These are phyloP conservation scores for Actinopyga echinites DNA, from an alignment of 53 echinoderm and acorn worm genomes.

Conservation along the genomic window DNA sequence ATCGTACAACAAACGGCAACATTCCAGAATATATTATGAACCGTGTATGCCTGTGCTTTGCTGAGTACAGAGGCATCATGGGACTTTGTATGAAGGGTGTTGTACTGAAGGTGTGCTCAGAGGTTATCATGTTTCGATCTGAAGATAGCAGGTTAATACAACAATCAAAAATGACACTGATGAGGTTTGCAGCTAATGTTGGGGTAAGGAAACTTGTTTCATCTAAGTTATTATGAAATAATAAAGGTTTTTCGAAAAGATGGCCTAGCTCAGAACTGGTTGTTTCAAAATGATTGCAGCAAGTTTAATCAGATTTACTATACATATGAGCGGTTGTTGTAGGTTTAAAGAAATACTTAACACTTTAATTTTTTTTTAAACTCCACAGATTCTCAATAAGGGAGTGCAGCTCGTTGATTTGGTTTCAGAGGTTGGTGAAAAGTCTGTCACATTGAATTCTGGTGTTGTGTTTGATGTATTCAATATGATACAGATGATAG, in stretches of 20 bases:
- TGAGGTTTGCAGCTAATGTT: not conserved
- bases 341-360: not conserved
- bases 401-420: not conserved
- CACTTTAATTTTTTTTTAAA: not conserved
- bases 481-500: too few relatives aligned
- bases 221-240: too few relatives aligned
- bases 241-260: too few relatives aligned
- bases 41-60: too few relatives aligned
- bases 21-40: conserved; percentile 1
- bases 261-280: too few relatives aligned
- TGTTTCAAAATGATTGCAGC: too few relatives aligned
- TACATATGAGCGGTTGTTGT: not conserved
- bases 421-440: too few relatives aligned
- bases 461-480: too few relatives aligned
- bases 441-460: not conserved
- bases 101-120: not conserved
- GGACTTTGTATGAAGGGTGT: not conserved
- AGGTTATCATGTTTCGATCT: not conserved
- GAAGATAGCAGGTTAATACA: too few relatives aligned
- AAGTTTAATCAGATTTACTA: too few relatives aligned
- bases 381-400: not conserved
- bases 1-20: not conserved
- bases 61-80: not conserved
- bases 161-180: too few relatives aligned
- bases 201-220: too few relatives aligned